A percentile compares a stretch with the other conserved stretches of the same genome.
These are phyloP conservation scores for Brienomyrus longianalis DNA, from an alignment of 2,113 vertebrate genomes.

Conservation along the genomic window DNA sequence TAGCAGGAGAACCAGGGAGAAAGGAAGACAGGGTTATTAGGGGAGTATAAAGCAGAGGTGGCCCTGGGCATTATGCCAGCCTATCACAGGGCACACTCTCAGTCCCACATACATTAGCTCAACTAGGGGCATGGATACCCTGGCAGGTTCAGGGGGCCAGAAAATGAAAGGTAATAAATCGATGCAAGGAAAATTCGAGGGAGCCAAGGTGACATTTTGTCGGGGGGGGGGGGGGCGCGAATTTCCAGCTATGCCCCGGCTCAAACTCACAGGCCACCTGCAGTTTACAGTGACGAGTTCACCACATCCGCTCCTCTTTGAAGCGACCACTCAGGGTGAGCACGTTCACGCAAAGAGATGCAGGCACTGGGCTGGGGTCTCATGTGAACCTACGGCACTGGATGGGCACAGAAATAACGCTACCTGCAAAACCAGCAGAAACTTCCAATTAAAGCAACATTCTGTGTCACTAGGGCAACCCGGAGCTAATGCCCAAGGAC, in stretches of 20 bases:
- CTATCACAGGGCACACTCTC: background rate
- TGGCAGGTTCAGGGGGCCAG: background rate
- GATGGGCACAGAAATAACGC: too few relatives aligned
- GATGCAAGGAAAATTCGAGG: background rate
- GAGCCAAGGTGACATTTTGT: background rate
- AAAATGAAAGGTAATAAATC: background rate
- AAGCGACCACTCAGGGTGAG: too few relatives aligned
- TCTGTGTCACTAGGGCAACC: too few relatives aligned
- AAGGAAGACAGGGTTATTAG: background rate
- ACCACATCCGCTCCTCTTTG: too few relatives aligned
- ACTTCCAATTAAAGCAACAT: too few relatives aligned
- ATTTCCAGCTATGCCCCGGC: background rate
- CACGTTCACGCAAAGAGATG: too few relatives aligned
- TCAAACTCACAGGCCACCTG: background rate
- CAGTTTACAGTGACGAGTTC: too few relatives aligned
- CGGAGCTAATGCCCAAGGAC: too few relatives aligned
- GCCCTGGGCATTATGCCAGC: background rate
- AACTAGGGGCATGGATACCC: background rate
- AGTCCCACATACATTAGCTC: background rate
- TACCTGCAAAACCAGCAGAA: too few relatives aligned
- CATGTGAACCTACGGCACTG: too few relatives aligned
- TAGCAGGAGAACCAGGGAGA: slow-evolving; percentile 1
- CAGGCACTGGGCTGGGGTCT: too few relatives aligned
- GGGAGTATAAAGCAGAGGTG: background rate
- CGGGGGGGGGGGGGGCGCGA: too few relatives aligned